Percentiles rank a stretch among this genome's conserved stretches.
These are phyloP conservation scores for Leptonema lineaticorne DNA, from an alignment of 1,140 invertebrate genomes.

Conservation along the genomic window DNA sequence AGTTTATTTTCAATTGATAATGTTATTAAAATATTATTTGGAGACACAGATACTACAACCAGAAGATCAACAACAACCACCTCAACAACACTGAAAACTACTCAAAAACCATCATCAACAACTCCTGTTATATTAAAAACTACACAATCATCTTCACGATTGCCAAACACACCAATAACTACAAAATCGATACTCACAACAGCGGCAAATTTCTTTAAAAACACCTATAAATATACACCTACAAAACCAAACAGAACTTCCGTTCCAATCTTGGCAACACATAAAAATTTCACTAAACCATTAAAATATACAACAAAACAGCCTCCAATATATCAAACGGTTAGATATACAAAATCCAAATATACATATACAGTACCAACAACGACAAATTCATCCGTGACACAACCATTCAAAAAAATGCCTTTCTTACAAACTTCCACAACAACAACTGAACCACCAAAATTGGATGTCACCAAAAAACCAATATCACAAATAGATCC, in stretches of 20 bases:
- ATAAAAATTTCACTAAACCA: conserved; percentile 38
- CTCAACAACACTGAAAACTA: conserved; percentile 41
- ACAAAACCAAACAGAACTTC: conserved; percentile 31
- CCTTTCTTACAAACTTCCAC: conserved; percentile 33
- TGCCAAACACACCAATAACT: conserved; percentile 11
- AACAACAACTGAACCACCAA: conserved; percentile 39
- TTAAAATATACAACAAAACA: conserved; percentile 21
- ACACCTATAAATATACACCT: conserved; percentile 36
- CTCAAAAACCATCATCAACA: conserved; percentile 36
- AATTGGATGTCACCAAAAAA: conserved; percentile 28
- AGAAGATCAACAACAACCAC: conserved; percentile 35
- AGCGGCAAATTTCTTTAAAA: conserved; percentile 20
- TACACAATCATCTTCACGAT: conserved; percentile 21
- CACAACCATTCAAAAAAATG: conserved; percentile 30
- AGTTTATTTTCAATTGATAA: conserved; percentile 60
- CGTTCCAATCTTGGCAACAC: conserved; percentile 14
- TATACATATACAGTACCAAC: conserved; percentile 27
- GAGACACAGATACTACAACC: conserved; percentile 48
- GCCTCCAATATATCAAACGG: conserved; percentile 32
- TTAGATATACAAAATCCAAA: conserved; percentile 32
- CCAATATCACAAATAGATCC: conserved; percentile 40
- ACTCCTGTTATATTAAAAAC: conserved; percentile 39
- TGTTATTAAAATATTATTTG: conserved; percentile 58
- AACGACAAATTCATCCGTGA: conserved; percentile 19
- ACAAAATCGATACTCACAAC: conserved; percentile 38